Percentiles rank a stretch among this genome's conserved stretches.
Evolutionary conservation across 2,797 vertebrate genomes (phyloP).

Genomic region (Phalloptychus januarius): DNA sequence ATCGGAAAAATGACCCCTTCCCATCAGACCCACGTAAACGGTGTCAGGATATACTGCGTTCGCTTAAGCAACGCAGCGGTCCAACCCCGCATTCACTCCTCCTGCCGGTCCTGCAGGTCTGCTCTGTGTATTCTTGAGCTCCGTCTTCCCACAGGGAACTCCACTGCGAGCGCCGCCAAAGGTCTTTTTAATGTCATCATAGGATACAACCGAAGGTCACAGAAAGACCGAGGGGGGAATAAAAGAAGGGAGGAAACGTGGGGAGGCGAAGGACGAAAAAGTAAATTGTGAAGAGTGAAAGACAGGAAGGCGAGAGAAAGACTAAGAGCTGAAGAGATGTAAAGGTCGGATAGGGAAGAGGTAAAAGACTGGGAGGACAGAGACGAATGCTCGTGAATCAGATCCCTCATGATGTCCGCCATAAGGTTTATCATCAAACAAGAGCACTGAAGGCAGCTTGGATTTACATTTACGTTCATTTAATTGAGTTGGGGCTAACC

Average conservation of each 20-base stretch:
- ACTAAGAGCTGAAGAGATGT: constrained; percentile 26
- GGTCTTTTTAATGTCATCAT: constrained; percentile 68
- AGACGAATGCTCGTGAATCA: constrained; percentile 47
- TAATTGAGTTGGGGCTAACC: constrained; percentile 65
- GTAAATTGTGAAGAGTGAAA: neutral
- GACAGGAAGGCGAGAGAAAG: constrained; percentile 1
- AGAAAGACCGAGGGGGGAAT: constrained; percentile 27
- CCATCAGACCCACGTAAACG: constrained; percentile 71
- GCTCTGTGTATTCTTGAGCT: constrained; percentile 69
- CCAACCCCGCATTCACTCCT: constrained; percentile 58
- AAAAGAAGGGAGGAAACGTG: constrained; percentile 10
- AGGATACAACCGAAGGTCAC: constrained; percentile 39
- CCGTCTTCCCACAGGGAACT: constrained; percentile 51
- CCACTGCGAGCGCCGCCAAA: constrained; percentile 36
- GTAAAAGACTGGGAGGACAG: constrained; percentile 46
- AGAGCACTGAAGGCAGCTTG: constrained; percentile 68
- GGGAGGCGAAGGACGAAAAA: constrained; percentile 1
- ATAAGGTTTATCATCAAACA: constrained; percentile 63
- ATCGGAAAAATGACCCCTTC: constrained; percentile 55
- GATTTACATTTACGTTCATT: constrained; percentile 68
- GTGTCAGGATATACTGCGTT: constrained; percentile 66
- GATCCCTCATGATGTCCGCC: constrained; percentile 60
- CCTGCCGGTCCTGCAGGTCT: constrained; percentile 70
- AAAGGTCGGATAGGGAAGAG: constrained; percentile 36
- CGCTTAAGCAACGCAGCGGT: constrained; percentile 54